Evolutionary conservation across 2,113 vertebrate species (phyloP), one percentile per base, ranked within the genome.

Genomic region (Myotis yumanensis): DNA sequence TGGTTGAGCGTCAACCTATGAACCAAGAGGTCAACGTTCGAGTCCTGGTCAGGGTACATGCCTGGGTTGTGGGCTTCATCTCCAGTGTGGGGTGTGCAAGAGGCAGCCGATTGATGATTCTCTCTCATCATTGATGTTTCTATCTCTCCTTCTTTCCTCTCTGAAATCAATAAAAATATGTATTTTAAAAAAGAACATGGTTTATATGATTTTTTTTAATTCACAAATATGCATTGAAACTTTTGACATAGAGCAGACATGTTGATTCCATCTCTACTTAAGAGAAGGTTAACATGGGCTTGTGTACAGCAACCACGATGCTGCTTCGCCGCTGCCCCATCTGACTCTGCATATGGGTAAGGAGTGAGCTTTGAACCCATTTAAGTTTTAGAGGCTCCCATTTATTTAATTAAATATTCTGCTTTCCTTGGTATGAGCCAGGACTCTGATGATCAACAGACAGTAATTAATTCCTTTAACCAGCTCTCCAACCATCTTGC

Each of bases 401-500:
- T 92, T 97, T 96, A 72, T 86, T 91, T 97, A 96, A 97, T 96
- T 95, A 96, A 97, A 87, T 23, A 75, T 12, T 97, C 82, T 96
- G 66, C 51, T 96, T 92, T 87, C 64, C 40, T 87, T 93, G 37
- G 46, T 93, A 87, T 66, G 40, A 93, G 37, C 80, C 64, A 83
- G 52, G 17, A 76, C 82, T 43, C 90, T 54, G 2, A 12, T 96
- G 91, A 97, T 97, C 83, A 98, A 97, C 75, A 97, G 69, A 77
- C 71, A 90, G 80, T 97, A 97, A 97, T 91, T 97, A 95, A 97
- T 92, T 90, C 95, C 68, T 75, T 96, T 94, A 96, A 95, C 91
- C 96, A 97, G 90, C 8, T 91, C 86, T 86, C 88, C 79, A 96
- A 97, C 93, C 94, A 89, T 93, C 82, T 59, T 40, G 32, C 90